These are phyloP conservation scores for Semaprochilodus insignis DNA, from an alignment of 2,797 vertebrate species.

Conservation along the genomic window DNA sequence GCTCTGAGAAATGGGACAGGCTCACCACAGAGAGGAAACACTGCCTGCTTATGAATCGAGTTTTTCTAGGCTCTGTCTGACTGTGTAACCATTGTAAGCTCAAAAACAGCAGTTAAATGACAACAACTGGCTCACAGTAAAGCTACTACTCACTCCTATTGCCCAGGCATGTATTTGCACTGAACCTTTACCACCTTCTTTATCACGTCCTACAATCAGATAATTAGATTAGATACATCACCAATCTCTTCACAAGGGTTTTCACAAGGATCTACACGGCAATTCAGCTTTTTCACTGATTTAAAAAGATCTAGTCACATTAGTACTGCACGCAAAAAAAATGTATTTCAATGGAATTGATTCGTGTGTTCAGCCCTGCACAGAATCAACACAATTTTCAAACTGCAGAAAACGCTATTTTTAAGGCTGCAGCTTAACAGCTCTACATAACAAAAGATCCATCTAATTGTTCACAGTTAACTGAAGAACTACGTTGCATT, in stretches of 20 bases:
- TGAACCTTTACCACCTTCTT: slow-evolving; percentile 21
- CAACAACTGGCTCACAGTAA: slow-evolving; percentile 2
- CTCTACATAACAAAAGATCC: no score
- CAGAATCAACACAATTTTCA: no score
- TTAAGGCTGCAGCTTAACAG: no score
- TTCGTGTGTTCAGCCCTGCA: no score
- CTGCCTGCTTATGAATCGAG: slow-evolving; percentile 25
- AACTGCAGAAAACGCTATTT: no score
- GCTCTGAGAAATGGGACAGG: slow-evolving; percentile 36
- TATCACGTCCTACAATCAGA: background rate
- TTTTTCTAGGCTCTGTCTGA: slow-evolving; percentile 27
- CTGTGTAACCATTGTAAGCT: background rate
- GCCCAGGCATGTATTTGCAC: slow-evolving; percentile 23
- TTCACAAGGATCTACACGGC: background rate
- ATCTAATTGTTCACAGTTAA: no score
- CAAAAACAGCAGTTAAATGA: slow-evolving; percentile 11
- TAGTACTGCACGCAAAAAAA: background rate
- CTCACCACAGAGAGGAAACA: slow-evolving; percentile 33
- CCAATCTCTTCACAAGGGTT: background rate
- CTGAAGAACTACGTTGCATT: no score
- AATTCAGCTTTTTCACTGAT: background rate
- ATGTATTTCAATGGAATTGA: no score
- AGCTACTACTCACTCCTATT: background rate
- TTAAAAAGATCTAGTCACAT: background rate
- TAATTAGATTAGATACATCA: background rate